These are phyloP conservation scores for Balaeniceps rex DNA, from an alignment of 2,113 vertebrate species.

Conservation along the genomic window DNA sequence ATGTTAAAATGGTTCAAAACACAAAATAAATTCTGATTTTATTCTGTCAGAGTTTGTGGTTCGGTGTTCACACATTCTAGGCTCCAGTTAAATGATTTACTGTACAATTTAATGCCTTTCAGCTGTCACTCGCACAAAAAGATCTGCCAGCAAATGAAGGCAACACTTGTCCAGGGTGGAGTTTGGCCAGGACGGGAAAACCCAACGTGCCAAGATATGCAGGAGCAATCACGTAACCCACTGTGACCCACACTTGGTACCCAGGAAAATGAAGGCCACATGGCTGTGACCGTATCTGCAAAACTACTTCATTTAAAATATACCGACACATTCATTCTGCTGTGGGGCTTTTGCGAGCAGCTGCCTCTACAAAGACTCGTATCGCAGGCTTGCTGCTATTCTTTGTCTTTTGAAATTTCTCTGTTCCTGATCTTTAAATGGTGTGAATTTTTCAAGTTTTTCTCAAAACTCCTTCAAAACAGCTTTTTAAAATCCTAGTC, in stretches of 20 bases:
- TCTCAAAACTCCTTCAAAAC: background rate
- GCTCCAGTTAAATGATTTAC: constrained; percentile 44
- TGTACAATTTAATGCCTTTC: constrained; percentile 54
- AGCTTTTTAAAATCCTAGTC: background rate
- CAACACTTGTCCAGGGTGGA: background rate
- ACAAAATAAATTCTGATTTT: constrained; percentile 33
- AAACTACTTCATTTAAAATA: background rate
- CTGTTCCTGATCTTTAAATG: background rate
- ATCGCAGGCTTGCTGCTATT: background rate
- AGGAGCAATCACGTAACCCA: background rate
- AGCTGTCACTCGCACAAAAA: constrained; percentile 3
- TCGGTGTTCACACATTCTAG: constrained; percentile 34
- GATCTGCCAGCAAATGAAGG: constrained; percentile 13
- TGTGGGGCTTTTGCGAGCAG: background rate
- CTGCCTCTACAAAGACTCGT: background rate
- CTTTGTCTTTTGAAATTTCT: background rate
- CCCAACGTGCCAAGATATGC: background rate
- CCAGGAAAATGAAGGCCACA: background rate
- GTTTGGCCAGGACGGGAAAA: background rate
- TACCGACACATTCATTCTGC: background rate
- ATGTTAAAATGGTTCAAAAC: constrained; percentile 12
- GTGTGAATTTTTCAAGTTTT: background rate
- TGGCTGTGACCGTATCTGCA: background rate
- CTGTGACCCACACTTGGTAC: background rate
- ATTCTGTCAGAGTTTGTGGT: constrained; percentile 28